These are phyloP conservation scores for Eupeodes luniger DNA, from an alignment of 2,888 invertebrate species.

Conservation along the genomic window DNA sequence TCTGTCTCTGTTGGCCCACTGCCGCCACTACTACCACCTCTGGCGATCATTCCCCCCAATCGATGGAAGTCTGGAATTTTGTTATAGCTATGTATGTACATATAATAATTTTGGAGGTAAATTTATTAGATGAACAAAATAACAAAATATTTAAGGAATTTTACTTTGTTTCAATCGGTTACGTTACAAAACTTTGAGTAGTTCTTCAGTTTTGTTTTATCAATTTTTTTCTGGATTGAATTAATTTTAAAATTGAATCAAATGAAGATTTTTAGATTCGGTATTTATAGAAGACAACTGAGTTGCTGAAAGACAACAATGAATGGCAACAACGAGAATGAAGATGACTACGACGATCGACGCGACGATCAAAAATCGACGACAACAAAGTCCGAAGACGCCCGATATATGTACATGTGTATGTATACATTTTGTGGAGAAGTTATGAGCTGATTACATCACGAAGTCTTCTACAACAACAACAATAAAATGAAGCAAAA, in stretches of 20 bases:
- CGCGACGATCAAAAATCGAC: too few species aligned
- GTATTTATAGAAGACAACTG: slow-evolving; percentile 59
- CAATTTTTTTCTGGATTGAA: slow-evolving; percentile 38
- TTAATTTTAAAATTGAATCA: slow-evolving; percentile 65
- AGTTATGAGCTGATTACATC: slow-evolving; percentile 69
- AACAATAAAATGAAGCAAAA: slow-evolving; percentile 14
- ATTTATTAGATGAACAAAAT: slow-evolving; percentile 56
- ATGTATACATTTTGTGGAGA: slow-evolving; percentile 45
- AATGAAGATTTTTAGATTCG: slow-evolving; percentile 60
- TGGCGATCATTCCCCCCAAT: slow-evolving; percentile 31
- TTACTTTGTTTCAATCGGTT: slow-evolving; percentile 17
- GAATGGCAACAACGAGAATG: background rate
- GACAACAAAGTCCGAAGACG: background rate
- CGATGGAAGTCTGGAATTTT: slow-evolving; percentile 11
- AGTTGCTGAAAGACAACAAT: slow-evolving; percentile 12
- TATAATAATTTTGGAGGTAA: slow-evolving; percentile 47
- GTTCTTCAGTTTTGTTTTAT: slow-evolving; percentile 26
- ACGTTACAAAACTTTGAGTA: slow-evolving; percentile 44
- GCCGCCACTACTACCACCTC: slow-evolving; percentile 16
- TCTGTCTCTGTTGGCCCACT: slow-evolving; percentile 66
- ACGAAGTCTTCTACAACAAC: slow-evolving; percentile 52
- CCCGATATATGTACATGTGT: background rate
- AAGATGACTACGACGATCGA: background rate
- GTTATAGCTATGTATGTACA: slow-evolving; percentile 6
- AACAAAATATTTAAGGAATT: slow-evolving; percentile 38